Percentiles rank a stretch among this genome's conserved stretches.
phyloP scores from a whole-genome alignment of 1,140 invertebrate genomes.

The Hirudo medicinalis region DNA sequence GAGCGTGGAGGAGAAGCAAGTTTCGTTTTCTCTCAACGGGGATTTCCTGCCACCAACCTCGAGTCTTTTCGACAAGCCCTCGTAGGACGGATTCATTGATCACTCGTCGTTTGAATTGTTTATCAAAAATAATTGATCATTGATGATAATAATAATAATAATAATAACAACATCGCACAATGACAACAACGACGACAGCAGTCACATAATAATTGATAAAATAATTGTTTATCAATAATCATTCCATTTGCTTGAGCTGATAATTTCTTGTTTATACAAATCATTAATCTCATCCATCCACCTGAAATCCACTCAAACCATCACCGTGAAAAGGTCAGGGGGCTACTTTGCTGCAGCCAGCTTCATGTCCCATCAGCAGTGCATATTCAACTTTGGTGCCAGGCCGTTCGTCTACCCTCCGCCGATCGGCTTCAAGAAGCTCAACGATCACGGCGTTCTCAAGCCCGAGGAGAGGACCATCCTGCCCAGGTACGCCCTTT shows the following conservation, averaged over 20 bases:
- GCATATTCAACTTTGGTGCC: conserved; percentile 80
- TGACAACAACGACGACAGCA: no score
- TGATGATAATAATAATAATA: no score
- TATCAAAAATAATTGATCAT: not conserved
- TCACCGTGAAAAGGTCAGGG: not conserved
- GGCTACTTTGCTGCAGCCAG: conserved; percentile 85
- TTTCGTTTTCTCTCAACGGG: conserved; percentile 73
- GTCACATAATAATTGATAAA: no score
- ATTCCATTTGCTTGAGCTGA: not conserved
- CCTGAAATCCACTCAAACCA: no score
- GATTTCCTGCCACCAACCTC: conserved; percentile 52
- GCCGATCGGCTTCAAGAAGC: conserved; percentile 50
- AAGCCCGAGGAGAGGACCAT: conserved; percentile 39
- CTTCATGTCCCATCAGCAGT: conserved; percentile 91
- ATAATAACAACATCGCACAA: no score
- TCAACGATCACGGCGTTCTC: conserved; percentile 63
- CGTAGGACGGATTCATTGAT: conserved; percentile 43
- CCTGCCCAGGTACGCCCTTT: conserved; percentile 24
- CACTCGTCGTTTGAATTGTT: not conserved
- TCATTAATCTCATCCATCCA: no score
- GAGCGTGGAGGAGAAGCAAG: conserved; percentile 55
- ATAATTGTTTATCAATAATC: not conserved
- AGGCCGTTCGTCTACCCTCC: conserved; percentile 67
- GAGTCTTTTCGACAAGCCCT: conserved; percentile 63
- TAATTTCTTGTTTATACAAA: not conserved